These are phyloP conservation scores for Drosophila neutralis DNA, from an alignment of 2,888 invertebrate species.

Conservation along the genomic window DNA sequence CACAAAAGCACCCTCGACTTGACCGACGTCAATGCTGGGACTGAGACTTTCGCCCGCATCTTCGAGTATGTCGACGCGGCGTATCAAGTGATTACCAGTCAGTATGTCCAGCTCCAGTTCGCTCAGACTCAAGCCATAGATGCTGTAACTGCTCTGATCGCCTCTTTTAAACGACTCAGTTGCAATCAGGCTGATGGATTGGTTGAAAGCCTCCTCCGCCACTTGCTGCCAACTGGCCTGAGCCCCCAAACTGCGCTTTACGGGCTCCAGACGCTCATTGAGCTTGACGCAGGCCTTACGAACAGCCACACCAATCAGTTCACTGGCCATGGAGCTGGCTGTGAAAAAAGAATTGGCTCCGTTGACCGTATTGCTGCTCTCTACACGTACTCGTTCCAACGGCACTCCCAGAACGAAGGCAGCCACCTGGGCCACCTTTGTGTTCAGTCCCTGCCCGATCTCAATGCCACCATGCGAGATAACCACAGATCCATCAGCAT, in stretches of 20 bases:
- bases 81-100: conserved; percentile 90
- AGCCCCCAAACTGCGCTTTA: conserved; percentile 84
- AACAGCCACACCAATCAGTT: conserved; percentile 87
- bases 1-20: conserved; percentile 91
- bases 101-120: conserved; percentile 92
- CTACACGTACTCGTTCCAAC: conserved; percentile 45
- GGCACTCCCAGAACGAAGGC: conserved; percentile 89
- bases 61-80: conserved; percentile 90
- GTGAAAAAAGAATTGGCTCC: conserved; percentile 85
- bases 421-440: conserved; percentile 91
- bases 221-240: conserved; percentile 86
- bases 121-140: conserved; percentile 88
- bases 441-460: conserved; percentile 90
- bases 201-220: conserved; percentile 43
- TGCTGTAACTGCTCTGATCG: conserved; percentile 87
- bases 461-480: conserved; percentile 90
- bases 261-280: conserved; percentile 87
- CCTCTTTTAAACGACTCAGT: conserved; percentile 86
- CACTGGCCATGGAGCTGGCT: conserved; percentile 89
- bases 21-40: conserved; percentile 90
- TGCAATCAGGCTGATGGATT: conserved; percentile 87
- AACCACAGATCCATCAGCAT: conserved; percentile 89
- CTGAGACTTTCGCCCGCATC: conserved; percentile 90
- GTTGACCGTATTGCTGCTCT: conserved; percentile 84
- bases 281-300: conserved; percentile 88